Conservation (phyloP, 2,797 vertebrate species). For the Gastrophryne carolinensis region DNA sequence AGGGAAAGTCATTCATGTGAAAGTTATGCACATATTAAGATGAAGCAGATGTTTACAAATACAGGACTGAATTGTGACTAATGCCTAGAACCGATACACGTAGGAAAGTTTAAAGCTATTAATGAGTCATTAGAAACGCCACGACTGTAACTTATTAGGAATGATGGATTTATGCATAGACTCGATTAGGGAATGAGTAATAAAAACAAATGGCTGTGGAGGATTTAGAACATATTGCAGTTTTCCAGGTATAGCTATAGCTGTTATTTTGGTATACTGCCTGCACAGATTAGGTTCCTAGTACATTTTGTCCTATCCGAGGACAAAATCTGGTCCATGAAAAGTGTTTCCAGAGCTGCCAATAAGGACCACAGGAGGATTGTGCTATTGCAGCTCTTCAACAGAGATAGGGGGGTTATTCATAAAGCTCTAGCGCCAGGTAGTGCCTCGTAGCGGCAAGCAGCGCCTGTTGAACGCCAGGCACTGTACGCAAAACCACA, state of each 20-base stretch:
- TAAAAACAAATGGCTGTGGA: not conserved
- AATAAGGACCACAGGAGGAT: too few species aligned
- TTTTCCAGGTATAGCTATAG: not conserved
- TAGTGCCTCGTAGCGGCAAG: too few species aligned
- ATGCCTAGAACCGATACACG: not conserved
- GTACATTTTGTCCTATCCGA: too few species aligned
- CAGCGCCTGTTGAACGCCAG: too few species aligned
- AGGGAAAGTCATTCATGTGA: not conserved
- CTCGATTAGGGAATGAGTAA: not conserved
- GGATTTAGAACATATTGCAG: not conserved
- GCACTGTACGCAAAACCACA: too few species aligned
- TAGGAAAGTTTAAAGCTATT: not conserved
- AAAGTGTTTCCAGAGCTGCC: too few species aligned
- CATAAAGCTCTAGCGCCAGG: too few species aligned
- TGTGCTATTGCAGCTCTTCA: too few species aligned
- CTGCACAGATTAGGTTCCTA: too few species aligned
- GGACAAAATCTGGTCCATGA: too few species aligned
- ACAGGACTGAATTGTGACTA: not conserved
- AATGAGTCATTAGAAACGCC: constrained; percentile 1
- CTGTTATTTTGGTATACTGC: not conserved
- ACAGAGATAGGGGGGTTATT: too few species aligned
- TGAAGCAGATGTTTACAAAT: constrained; percentile 21
- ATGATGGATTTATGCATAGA: not conserved
- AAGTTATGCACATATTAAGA: not conserved
- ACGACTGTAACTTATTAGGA: not conserved